phyloP scores from a whole-genome alignment of 2,113 vertebrate genomes.

The Zapus hudsonius region DNA sequence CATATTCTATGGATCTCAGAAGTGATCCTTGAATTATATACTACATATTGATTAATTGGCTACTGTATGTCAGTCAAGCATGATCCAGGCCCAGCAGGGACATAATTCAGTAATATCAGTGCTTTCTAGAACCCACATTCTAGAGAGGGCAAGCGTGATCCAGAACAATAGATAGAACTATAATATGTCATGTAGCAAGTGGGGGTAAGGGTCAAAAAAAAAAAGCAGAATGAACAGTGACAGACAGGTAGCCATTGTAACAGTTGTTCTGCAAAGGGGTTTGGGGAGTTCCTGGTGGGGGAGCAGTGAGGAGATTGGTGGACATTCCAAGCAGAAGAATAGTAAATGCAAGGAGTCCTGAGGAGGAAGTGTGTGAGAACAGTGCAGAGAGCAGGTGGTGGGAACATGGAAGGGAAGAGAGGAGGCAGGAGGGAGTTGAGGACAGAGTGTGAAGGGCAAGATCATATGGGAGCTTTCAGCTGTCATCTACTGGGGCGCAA shows the following conservation, averaged over 20 bases:
- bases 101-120: not conserved
- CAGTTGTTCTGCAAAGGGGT: not conserved
- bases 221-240: not conserved
- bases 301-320: not conserved
- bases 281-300: not conserved
- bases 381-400: not conserved
- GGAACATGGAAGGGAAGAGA: not conserved
- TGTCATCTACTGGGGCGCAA: fast-evolving
- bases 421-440: too few species aligned
- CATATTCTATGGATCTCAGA: not conserved
- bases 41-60: not conserved
- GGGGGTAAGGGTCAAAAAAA: not conserved
- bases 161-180: not conserved
- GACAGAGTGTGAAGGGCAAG: fast-evolving
- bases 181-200: not conserved
- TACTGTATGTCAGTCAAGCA: not conserved
- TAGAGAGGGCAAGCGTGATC: not conserved
- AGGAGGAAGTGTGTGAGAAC: not conserved
- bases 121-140: not conserved
- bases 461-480: not conserved
- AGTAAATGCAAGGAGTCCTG: not conserved
- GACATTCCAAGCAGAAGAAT: not conserved
- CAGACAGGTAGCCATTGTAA: not conserved
- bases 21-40: not conserved
- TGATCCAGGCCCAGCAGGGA: not conserved